Base-by-base conservation (phyloP, 2,888 invertebrate genomes). In the Ophioninae sp. region DNA sequence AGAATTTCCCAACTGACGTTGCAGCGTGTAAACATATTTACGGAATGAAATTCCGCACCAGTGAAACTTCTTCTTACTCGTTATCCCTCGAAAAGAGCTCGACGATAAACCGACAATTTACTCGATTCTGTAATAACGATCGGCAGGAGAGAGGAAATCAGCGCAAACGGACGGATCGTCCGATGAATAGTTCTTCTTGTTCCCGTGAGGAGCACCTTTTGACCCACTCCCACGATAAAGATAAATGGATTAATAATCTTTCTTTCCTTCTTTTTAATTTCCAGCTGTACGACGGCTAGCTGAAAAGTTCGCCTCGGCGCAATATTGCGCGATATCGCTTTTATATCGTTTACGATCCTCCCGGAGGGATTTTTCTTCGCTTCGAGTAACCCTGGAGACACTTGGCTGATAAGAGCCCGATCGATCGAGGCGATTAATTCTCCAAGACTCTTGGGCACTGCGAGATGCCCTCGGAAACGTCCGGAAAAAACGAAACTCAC, bases 211-310 rank as follows among this genome's bases (percentile, higher is more conserved):
- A 87, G 77, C 83, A 85, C 83, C 87, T 86, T 81, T 84, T 88
- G 88, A 87, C 85, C 86, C 83, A 75, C 80, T 81, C 80, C 20
- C 57, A 56, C 80, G 88, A 89, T 90, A 89, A 86, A 83, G 79
- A 80, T 73, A 76, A 81, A 69, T 83, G 75, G 87, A 85, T 84
- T 87, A 83, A 75, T 83, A 62, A 72, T 73, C 78, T 88, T 85
- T 30, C 30, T 79, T 20, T 62, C 20, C 50, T 23, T 23, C 17
- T 7, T 8, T 72, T 41, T 59, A 21, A 39, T 61, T 23, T 13
- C 21, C 2, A 30, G 10, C 6, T 41, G 21, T 57, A 76, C n/a
- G 13, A 23, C n/a, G 39, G 7, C 65, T n/a, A 50, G 59, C 69
- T 69, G 69, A 77, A 50, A 20, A 44, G 21, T 20, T 64, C 69